Conservation (phyloP, 2,797 vertebrate genomes). For the Morus bassanus region DNA sequence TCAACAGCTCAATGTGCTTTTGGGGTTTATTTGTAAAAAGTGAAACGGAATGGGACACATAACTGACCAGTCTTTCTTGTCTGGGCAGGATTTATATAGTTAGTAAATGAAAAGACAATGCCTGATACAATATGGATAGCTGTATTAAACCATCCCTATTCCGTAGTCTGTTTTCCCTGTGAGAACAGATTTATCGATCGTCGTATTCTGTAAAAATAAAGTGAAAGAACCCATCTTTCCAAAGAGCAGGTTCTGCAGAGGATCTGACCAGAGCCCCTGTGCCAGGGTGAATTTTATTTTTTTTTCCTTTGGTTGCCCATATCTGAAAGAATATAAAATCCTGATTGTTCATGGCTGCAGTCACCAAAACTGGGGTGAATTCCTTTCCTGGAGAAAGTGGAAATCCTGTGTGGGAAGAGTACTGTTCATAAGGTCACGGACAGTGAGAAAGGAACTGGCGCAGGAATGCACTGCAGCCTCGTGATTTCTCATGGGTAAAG, state of each 20-base stretch:
- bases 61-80: not conserved
- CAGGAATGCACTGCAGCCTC: not conserved
- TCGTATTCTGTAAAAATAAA: not conserved
- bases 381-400: not conserved
- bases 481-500: not conserved
- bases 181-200: not conserved
- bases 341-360: not conserved
- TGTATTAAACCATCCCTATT: not conserved
- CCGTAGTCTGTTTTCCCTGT: not conserved
- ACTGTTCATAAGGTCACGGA: not conserved
- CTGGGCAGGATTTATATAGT: not conserved
- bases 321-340: not conserved
- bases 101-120: not conserved
- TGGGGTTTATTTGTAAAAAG: not conserved
- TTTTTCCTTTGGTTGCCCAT: not conserved
- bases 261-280: not conserved
- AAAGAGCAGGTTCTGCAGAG: not conserved
- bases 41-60: not conserved
- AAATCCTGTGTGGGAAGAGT: not conserved
- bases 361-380: not conserved
- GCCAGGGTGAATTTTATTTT: not conserved
- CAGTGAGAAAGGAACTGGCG: rapidly evolving
- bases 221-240: not conserved
- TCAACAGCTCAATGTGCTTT: not conserved
- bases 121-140: not conserved